Conservation (phyloP, 2,888 invertebrate species). For the Philaethria dido region DNA sequence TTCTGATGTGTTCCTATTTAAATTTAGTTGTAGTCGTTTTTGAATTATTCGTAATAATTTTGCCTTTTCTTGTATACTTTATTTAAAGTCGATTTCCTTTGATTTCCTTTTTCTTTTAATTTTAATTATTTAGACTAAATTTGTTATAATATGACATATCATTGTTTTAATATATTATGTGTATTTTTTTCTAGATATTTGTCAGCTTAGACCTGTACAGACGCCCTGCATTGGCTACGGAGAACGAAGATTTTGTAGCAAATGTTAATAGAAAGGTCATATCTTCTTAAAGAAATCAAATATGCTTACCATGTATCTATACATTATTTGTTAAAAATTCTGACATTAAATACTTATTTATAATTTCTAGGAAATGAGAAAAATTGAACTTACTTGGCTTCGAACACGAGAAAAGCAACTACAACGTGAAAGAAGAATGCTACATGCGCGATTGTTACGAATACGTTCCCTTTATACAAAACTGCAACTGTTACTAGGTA, state of each 20-base stretch:
- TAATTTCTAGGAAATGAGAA: slow-evolving; percentile 69
- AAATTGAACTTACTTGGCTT: slow-evolving; percentile 67
- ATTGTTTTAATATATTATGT: too few species aligned
- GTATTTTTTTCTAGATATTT: slow-evolving; percentile 66
- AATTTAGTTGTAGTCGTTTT: too few species aligned
- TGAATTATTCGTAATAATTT: too few species aligned
- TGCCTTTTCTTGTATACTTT: too few species aligned
- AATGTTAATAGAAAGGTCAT: slow-evolving; percentile 82
- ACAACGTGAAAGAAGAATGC: slow-evolving; percentile 60
- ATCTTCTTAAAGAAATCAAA: background rate
- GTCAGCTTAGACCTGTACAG: slow-evolving; percentile 73
- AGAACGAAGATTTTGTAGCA: slow-evolving; percentile 84
- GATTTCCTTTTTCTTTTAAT: too few species aligned
- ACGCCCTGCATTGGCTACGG: slow-evolving; percentile 75
- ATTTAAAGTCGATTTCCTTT: too few species aligned
- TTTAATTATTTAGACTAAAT: too few species aligned
- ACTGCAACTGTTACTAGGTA: slow-evolving; percentile 64
- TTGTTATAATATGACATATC: too few species aligned
- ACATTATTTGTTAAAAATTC: too few species aligned
- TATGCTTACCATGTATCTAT: too few species aligned
- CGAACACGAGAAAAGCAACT: slow-evolving; percentile 62
- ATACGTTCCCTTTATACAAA: slow-evolving; percentile 63
- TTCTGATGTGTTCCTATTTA: too few species aligned
- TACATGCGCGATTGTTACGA: slow-evolving; percentile 68
- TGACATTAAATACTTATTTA: background rate